Evolutionary conservation across 1,140 invertebrate genomes (phyloP).

Genomic region (Drosophila eugracilis): DNA sequence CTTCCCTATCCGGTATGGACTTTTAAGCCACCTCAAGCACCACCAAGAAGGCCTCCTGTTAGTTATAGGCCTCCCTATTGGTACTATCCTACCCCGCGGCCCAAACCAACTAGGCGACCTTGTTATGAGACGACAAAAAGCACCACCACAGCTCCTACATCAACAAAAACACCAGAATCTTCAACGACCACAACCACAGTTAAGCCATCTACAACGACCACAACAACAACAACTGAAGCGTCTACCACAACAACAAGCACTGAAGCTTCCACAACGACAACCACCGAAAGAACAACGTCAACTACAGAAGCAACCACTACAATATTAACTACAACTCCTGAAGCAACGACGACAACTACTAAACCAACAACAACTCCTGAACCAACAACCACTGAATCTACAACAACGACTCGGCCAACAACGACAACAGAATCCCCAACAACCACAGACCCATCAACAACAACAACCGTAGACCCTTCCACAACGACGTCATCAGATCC

Average conservation of each 20-base stretch:
- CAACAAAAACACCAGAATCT: background rate
- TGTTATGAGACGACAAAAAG: slow-evolving; percentile 2
- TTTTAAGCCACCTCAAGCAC: background rate
- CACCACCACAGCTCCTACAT: background rate
- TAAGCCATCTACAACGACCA: background rate
- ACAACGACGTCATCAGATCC: background rate
- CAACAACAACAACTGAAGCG: background rate
- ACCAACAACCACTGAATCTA: background rate
- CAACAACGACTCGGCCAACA: background rate
- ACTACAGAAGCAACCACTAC: slow-evolving; percentile 1
- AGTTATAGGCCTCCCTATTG: slow-evolving; percentile 19
- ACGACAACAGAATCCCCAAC: background rate
- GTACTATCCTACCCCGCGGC: slow-evolving; percentile 7
- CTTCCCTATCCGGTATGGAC: slow-evolving; percentile 9
- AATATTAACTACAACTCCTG: background rate
- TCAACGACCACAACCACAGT: background rate
- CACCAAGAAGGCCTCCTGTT: background rate
- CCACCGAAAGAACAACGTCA: background rate
- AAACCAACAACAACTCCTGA: background rate
- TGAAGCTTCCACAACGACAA: background rate
- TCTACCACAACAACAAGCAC: background rate
- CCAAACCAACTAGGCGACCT: background rate
- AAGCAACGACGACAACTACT: background rate
- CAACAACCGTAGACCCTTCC: background rate
- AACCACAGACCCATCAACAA: background rate